Conservation (phyloP, 2,113 vertebrate genomes). For the Scophthalmus maximus region DNA sequence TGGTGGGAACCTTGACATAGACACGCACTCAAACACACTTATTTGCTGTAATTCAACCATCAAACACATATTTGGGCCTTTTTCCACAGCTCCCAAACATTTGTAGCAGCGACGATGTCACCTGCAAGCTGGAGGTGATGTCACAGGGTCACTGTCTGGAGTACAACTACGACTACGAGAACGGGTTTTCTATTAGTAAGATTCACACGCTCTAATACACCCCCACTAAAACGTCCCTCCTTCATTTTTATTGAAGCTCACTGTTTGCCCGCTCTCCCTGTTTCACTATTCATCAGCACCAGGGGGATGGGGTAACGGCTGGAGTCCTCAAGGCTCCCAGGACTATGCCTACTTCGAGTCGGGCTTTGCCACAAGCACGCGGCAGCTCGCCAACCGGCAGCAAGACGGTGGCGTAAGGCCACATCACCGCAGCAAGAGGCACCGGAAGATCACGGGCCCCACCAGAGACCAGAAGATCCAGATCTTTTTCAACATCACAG, state of each 20-base stretch:
- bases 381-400: slow-evolving; percentile 66
- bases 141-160: slow-evolving; percentile 94
- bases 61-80: background rate
- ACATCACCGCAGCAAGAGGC: slow-evolving; percentile 86
- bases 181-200: slow-evolving; percentile 96
- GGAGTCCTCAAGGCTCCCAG: slow-evolving; percentile 84
- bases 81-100: slow-evolving; percentile 91
- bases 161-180: slow-evolving; percentile 98
- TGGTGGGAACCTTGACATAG: slow-evolving; percentile 80
- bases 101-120: slow-evolving; percentile 90
- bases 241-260: background rate
- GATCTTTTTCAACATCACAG: slow-evolving; percentile 97
- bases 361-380: slow-evolving; percentile 80
- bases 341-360: slow-evolving; percentile 95
- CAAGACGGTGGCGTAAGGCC: slow-evolving; percentile 50
- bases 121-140: slow-evolving; percentile 91
- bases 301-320: slow-evolving; percentile 88
- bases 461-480: slow-evolving; percentile 95
- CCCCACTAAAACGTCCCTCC: background rate
- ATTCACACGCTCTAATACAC: background rate
- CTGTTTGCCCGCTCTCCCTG: background rate
- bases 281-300: slow-evolving; percentile 80
- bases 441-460: slow-evolving; percentile 81
- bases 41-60: background rate
- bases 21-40: background rate